These are phyloP conservation scores for Mus musculus DNA, from an alignment of 2,113 vertebrate species.

Conservation along the genomic window GRCm39 chr3:33204001-33204500, in stretches of 20 bases:
- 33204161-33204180: constrained; percentile 14
- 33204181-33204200: constrained; percentile 3
- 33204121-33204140: neutral
- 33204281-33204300: constrained; percentile 10
- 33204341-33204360: too few species aligned
- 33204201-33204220: neutral
- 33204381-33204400: neutral
- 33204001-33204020: neutral
- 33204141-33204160: neutral
- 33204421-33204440: neutral
- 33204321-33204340: neutral
- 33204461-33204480: neutral
- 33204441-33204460: neutral
- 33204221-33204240: constrained; percentile 32
- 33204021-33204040: neutral
- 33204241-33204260: constrained; percentile 18
- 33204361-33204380: neutral
- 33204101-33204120: neutral
- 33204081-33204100: neutral
- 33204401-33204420: neutral
- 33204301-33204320: constrained; percentile 2
- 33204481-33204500: neutral
- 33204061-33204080: constrained; percentile 13
- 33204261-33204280: constrained; percentile 35
- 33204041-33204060: neutral